Evolutionary conservation across 2,113 vertebrate genomes (phyloP).

Genomic region (Pycnonotus jocosus): DNA sequence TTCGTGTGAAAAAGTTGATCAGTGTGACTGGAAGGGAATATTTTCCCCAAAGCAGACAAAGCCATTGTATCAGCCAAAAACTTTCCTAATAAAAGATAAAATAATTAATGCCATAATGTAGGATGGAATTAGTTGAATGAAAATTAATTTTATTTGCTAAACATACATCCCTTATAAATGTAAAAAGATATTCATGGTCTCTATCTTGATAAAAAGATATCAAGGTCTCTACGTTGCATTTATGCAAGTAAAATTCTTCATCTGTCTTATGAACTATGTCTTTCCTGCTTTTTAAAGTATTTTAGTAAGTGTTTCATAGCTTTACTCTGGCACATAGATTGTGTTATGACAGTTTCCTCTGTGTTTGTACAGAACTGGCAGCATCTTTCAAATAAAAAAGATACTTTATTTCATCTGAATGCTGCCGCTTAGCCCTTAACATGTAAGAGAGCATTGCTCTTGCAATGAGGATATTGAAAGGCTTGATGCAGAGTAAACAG

Average conservation of each 20-base stretch:
- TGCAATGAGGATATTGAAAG: background rate
- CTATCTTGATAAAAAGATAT: background rate
- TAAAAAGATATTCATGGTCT: background rate
- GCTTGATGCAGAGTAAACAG: background rate
- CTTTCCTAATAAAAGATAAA: background rate
- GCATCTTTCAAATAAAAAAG: background rate
- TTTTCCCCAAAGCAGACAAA: background rate
- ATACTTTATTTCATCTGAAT: background rate
- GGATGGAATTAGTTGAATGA: background rate
- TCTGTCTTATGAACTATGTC: background rate
- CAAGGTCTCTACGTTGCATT: background rate
- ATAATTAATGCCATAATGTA: background rate
- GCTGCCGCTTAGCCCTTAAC: background rate
- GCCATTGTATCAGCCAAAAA: background rate
- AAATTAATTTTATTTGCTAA: background rate
- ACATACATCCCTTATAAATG: background rate
- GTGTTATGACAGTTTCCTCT: slow-evolving; percentile 34
- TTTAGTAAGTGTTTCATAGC: background rate
- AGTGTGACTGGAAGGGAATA: background rate
- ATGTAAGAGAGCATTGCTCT: background rate
- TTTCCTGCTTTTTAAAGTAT: background rate
- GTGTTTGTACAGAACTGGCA: slow-evolving; percentile 7
- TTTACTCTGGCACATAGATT: slow-evolving; percentile 15
- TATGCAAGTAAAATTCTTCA: background rate
- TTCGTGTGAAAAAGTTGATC: background rate